Evolutionary conservation across 92 coral and sea anemone species (phyloP).

Genomic region (Bergia puertoricense): DNA sequence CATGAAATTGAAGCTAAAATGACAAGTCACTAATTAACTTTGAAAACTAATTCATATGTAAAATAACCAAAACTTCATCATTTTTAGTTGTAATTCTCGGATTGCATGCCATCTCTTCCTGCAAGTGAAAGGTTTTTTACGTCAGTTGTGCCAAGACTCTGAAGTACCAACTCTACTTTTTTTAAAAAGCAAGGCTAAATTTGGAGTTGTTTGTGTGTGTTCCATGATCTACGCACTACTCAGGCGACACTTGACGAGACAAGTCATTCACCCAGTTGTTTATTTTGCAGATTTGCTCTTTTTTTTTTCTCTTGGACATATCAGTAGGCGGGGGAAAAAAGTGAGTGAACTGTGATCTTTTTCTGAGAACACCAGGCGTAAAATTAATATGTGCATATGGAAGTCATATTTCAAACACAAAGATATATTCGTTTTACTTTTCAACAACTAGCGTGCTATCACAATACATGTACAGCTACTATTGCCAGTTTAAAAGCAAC

Average conservation of each 20-base stretch:
- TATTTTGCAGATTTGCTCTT: conserved; percentile 13
- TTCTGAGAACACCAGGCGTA: neutral
- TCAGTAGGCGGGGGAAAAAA: neutral
- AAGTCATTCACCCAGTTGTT: conserved; percentile 24
- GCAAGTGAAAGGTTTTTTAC: neutral
- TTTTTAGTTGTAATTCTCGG: neutral
- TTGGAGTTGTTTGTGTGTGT: conserved; percentile 8
- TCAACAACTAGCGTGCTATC: neutral
- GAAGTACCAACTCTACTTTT: neutral
- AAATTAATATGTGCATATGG: neutral
- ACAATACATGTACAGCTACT: neutral
- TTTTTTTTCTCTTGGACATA: neutral
- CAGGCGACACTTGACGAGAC: neutral
- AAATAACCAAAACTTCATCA: neutral
- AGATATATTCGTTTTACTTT: too few species aligned
- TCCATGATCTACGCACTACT: neutral
- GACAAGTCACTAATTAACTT: neutral
- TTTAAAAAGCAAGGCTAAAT: neutral
- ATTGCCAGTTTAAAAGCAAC: too few species aligned
- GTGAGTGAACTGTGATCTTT: neutral
- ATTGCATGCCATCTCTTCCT: neutral
- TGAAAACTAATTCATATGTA: neutral
- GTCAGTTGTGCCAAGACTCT: conserved; percentile 8
- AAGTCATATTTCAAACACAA: too few species aligned
- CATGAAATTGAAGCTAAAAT: neutral